A percentile compares a stretch with the other conserved stretches of the same genome.
Conservation (phyloP, 1,140 invertebrate genomes). For the Sitobion miscanthi region DNA sequence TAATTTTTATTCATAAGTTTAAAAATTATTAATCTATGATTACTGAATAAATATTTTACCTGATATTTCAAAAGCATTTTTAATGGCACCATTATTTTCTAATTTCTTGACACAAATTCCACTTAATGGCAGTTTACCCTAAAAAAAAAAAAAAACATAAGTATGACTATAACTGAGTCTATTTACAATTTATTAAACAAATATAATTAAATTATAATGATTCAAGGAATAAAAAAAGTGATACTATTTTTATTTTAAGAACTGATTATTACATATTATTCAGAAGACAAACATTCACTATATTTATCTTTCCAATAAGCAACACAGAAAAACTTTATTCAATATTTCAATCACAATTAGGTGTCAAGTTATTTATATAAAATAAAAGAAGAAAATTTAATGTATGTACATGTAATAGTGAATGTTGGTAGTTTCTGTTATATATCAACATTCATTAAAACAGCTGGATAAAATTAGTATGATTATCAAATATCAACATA, state of each 20-base stretch:
- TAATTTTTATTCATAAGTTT: neutral
- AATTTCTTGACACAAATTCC: conserved; percentile 79
- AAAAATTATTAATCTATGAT: neutral
- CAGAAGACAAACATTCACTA: neutral
- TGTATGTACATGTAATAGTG: no score
- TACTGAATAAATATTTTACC: conserved; percentile 64
- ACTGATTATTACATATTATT: neutral
- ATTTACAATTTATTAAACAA: neutral
- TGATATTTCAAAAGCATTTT: conserved; percentile 91
- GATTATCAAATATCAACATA: neutral
- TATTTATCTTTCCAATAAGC: no score
- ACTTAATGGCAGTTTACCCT: conserved; percentile 89
- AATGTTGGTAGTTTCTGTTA: no score
- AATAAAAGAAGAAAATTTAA: no score
- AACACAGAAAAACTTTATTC: no score
- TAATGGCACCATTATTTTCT: conserved; percentile 79
- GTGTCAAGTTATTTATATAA: no score
- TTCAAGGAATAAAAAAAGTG: neutral
- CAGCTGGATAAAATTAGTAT: no score
- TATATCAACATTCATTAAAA: no score
- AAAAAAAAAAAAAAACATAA: conserved; percentile 61
- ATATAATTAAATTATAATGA: neutral
- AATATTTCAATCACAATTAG: no score
- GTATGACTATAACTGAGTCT: neutral
- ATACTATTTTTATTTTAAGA: neutral